A percentile compares a stretch with the other conserved stretches of the same genome.
Conservation (phyloP, 2,797 vertebrate species). For the Oreochromis mossambicus region DNA sequence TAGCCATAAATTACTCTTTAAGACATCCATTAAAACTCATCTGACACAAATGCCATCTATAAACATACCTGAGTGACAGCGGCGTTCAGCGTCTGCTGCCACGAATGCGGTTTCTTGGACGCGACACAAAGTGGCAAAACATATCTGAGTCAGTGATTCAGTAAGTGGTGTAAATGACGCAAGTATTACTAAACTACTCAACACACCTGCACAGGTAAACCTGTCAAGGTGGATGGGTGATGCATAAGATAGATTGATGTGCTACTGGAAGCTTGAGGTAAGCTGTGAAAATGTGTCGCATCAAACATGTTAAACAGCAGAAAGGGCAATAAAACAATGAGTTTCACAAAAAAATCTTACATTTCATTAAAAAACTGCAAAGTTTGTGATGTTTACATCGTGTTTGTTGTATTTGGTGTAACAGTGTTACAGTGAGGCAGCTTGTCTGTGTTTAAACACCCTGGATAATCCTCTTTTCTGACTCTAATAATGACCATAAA, state of each 20-base stretch:
- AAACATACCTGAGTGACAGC: conserved; percentile 43
- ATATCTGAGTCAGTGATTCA: not conserved
- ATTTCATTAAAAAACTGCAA: not conserved
- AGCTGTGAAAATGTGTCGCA: not conserved
- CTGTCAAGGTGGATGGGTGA: not conserved
- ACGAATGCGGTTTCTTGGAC: not conserved
- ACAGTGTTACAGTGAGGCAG: not conserved
- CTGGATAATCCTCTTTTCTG: not conserved
- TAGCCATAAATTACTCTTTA: conserved; percentile 38
- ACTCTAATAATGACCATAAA: not conserved
- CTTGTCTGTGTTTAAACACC: not conserved
- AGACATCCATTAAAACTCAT: conserved; percentile 52
- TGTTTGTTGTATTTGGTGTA: not conserved
- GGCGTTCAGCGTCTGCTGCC: not conserved
- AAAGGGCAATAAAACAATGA: not conserved
- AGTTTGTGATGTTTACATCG: not conserved
- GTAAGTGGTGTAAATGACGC: conserved; percentile 2
- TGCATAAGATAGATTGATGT: not conserved
- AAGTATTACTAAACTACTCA: not conserved
- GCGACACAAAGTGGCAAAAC: not conserved
- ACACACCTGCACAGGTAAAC: not conserved
- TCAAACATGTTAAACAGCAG: not conserved
- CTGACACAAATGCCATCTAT: conserved; percentile 52
- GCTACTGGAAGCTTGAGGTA: not conserved
- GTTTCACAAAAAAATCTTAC: not conserved